A percentile compares a stretch with the other conserved stretches of the same genome.
Conservation (phyloP, 2,797 vertebrate species). For the Pangasius larnaudii region DNA sequence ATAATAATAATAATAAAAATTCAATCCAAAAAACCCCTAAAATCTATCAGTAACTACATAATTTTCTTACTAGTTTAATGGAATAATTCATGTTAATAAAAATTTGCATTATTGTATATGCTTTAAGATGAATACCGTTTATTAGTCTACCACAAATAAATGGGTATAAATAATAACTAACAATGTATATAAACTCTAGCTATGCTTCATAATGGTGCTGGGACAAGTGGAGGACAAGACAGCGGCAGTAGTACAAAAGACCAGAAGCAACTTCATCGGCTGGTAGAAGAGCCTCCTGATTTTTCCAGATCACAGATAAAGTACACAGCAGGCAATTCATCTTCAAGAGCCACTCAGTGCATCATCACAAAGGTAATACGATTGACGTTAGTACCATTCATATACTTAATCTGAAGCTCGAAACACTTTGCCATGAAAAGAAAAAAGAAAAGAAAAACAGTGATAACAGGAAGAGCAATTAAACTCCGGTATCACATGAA, state of each 20-base stretch:
- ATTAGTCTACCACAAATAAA: background rate
- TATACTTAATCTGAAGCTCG: background rate
- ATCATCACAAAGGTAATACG: conserved; percentile 49
- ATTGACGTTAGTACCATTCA: background rate
- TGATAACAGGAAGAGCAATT: background rate
- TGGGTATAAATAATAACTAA: conserved; percentile 1
- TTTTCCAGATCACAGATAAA: conserved; percentile 38
- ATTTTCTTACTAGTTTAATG: background rate
- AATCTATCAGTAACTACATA: background rate
- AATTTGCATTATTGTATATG: background rate
- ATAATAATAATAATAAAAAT: background rate
- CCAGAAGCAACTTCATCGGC: background rate
- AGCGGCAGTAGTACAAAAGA: conserved; percentile 6
- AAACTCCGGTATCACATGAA: background rate
- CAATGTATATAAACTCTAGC: conserved; percentile 24
- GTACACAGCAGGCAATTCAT: conserved; percentile 11
- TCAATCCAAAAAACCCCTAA: background rate
- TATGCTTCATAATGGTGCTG: conserved; percentile 51
- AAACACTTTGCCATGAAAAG: background rate
- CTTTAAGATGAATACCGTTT: background rate
- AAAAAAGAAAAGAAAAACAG: background rate
- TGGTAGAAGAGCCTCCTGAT: conserved; percentile 25
- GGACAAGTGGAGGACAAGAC: conserved; percentile 34
- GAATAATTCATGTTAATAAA: background rate
- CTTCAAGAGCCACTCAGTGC: conserved; percentile 26